A percentile compares a stretch with the other conserved stretches of the same genome.
These are phyloP conservation scores for Ganaspis sp. DNA, from an alignment of 1,140 invertebrate genomes.

Conservation along the genomic window DNA sequence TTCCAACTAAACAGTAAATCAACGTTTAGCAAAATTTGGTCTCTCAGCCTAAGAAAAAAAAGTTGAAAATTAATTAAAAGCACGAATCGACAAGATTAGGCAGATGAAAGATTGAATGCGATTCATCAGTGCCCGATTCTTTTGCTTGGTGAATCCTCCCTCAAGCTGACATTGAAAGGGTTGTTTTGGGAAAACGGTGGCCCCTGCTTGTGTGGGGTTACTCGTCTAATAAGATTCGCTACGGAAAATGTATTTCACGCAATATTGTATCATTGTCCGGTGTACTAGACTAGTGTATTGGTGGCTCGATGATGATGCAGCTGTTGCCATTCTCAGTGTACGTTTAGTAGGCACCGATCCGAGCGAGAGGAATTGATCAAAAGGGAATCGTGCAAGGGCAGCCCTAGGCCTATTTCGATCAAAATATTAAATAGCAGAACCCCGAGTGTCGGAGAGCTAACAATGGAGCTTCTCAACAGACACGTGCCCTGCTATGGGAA, in stretches of 20 bases:
- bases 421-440: slow-evolving; percentile 64
- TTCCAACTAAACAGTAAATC: too few species aligned
- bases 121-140: background rate
- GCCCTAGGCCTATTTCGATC: slow-evolving; percentile 50
- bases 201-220: background rate
- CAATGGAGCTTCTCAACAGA: slow-evolving; percentile 48
- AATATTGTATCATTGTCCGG: slow-evolving; percentile 46
- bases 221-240: slow-evolving; percentile 1
- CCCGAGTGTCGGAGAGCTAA: slow-evolving; percentile 16
- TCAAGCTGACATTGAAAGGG: background rate
- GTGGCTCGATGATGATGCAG: slow-evolving; percentile 45
- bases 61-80: too few species aligned
- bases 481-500: slow-evolving; percentile 65
- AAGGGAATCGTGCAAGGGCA: slow-evolving; percentile 51
- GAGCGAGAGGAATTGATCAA: slow-evolving; percentile 59
- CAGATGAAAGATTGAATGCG: too few species aligned
- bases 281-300: slow-evolving; percentile 38
- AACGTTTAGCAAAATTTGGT: too few species aligned
- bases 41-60: too few species aligned
- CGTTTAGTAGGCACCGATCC: slow-evolving; percentile 25
- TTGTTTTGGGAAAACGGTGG: background rate
- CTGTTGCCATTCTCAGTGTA: slow-evolving; percentile 47
- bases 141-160: background rate
- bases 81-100: too few species aligned
- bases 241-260: slow-evolving; percentile 36